Evolutionary conservation across 2,888 invertebrate genomes (phyloP).

Genomic region (Agrotis clavis): DNA sequence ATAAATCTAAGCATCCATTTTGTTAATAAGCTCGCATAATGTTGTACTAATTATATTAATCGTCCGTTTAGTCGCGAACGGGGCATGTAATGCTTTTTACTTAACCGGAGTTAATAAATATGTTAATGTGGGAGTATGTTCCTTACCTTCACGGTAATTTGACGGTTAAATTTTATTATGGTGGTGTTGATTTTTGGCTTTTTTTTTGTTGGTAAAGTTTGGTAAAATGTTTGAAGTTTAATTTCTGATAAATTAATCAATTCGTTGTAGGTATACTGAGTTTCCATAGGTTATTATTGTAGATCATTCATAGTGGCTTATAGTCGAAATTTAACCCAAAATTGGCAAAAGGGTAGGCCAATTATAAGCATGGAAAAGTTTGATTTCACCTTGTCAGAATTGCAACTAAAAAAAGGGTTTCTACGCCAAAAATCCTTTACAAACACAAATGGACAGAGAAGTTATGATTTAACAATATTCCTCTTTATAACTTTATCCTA

Average conservation of each 20-base stretch:
- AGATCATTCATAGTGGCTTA: too few species aligned
- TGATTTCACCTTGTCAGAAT: neutral
- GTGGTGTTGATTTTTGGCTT: neutral
- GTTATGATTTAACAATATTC: too few species aligned
- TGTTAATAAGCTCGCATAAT: constrained; percentile 67
- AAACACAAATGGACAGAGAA: neutral
- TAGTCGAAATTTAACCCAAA: too few species aligned
- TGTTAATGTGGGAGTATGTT: constrained; percentile 44
- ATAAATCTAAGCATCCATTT: constrained; percentile 68
- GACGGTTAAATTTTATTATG: constrained; percentile 11
- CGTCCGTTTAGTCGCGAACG: constrained; percentile 59
- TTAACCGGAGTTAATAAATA: constrained; percentile 46
- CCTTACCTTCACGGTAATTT: constrained; percentile 37
- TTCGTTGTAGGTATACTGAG: too few species aligned
- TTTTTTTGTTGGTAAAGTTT: neutral
- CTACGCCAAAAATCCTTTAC: neutral
- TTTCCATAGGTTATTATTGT: too few species aligned
- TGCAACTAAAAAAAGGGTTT: neutral
- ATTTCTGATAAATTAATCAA: too few species aligned
- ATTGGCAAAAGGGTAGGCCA: too few species aligned
- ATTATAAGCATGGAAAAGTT: neutral
- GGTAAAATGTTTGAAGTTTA: neutral
- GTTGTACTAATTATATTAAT: constrained; percentile 70
- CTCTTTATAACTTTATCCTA: too few species aligned
- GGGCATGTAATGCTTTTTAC: constrained; percentile 46